Conservation (phyloP, 2,888 invertebrate species). For the Hirudinaria manillensis region DNA sequence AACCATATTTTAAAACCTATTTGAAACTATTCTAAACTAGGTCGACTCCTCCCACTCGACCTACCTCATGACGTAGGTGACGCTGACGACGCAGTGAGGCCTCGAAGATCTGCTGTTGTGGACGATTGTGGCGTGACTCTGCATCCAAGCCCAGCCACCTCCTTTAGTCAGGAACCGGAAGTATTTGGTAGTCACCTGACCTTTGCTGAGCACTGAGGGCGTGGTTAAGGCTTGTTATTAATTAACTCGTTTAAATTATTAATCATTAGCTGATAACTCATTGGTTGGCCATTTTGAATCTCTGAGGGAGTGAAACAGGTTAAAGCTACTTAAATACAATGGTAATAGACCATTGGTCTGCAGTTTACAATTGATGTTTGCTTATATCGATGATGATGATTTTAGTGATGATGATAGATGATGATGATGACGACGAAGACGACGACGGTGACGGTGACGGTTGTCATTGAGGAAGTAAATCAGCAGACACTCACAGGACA, state of each 20-base stretch:
- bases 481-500: too few relatives aligned
- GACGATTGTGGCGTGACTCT: constrained; percentile 93
- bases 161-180: constrained; percentile 89
- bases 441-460: too few relatives aligned
- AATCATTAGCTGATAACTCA: too few relatives aligned
- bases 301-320: too few relatives aligned
- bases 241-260: background rate
- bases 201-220: constrained; percentile 78
- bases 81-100: constrained; percentile 92
- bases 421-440: too few relatives aligned
- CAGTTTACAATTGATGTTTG: background rate
- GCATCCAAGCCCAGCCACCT: constrained; percentile 98
- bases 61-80: constrained; percentile 83
- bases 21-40: too few relatives aligned
- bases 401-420: background rate
- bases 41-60: background rate
- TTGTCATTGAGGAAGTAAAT: too few relatives aligned
- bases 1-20: too few relatives aligned
- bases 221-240: too few relatives aligned
- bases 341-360: too few relatives aligned
- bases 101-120: constrained; percentile 89
- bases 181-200: constrained; percentile 92
- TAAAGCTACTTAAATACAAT: too few relatives aligned
- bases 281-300: too few relatives aligned
- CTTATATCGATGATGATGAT: background rate